phyloP scores from a whole-genome alignment of 2,888 invertebrate species.

The Yponomeuta plumbellus region DNA sequence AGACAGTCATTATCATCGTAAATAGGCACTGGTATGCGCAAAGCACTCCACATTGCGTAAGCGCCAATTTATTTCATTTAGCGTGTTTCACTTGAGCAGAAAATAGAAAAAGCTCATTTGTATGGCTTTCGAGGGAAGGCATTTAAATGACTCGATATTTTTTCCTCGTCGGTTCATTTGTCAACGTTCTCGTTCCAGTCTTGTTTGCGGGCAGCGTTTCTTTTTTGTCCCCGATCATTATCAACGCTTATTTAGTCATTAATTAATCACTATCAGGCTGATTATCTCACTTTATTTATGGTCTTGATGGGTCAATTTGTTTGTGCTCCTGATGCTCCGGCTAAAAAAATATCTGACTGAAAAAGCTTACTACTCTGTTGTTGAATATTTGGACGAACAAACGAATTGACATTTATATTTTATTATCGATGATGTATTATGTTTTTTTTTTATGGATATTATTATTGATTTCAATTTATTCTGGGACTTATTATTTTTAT shows the following conservation, averaged over 20 bases:
- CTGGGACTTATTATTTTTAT: no score
- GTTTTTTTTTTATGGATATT: no score
- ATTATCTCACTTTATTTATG: conserved; percentile 45
- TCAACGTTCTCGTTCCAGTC: conserved; percentile 34
- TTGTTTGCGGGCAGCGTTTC: conserved; percentile 37
- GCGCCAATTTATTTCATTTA: not conserved
- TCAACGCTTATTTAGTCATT: conserved; percentile 66
- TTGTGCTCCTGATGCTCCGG: conserved; percentile 26
- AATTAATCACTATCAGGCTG: conserved; percentile 65
- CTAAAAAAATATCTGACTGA: no score
- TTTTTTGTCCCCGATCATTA: conserved; percentile 55
- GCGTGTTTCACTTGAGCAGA: not conserved
- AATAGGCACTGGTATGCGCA: not conserved
- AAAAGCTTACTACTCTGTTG: no score
- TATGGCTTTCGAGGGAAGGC: conserved; percentile 48
- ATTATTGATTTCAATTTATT: no score
- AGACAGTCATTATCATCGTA: no score
- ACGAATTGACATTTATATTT: no score
- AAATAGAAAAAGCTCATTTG: conserved; percentile 50
- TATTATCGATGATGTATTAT: no score
- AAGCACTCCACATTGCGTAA: not conserved
- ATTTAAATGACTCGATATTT: conserved; percentile 59
- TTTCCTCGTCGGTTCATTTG: conserved; percentile 53
- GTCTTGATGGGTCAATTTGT: conserved; percentile 37
- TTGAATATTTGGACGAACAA: no score